Evolutionary conservation across 2,113 vertebrate species (phyloP).

Genomic region (Sorex araneus): DNA sequence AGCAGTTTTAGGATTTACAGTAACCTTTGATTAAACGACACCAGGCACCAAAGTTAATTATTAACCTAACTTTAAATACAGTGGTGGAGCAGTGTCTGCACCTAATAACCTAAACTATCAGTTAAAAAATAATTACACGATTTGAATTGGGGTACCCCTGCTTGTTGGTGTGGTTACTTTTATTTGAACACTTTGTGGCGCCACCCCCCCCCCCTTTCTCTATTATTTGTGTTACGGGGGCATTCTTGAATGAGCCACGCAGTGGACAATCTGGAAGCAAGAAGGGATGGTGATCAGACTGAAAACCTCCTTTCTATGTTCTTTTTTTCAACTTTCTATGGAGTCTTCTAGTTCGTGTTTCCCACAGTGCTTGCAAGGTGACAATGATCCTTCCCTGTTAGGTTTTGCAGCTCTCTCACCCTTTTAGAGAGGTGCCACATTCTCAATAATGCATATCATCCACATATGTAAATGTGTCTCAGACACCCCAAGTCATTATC

Average conservation of each 20-base stretch:
- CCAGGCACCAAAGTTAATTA: conserved; percentile 79
- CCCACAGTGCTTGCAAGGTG: background rate
- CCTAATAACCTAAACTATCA: conserved; percentile 79
- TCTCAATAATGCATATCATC: conserved; percentile 1
- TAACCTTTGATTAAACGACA: conserved; percentile 74
- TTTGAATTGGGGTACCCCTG: conserved; percentile 66
- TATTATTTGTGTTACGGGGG: conserved; percentile 52
- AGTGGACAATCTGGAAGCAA: conserved; percentile 43
- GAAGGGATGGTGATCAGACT: background rate
- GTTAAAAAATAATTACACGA: conserved; percentile 78
- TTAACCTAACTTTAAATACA: conserved; percentile 83
- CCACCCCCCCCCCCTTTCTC: background rate
- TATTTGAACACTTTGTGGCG: conserved; percentile 43
- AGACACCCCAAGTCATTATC: conserved; percentile 6
- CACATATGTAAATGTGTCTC: conserved; percentile 49
- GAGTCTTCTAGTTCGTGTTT: conserved; percentile 7
- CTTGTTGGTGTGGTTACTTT: conserved; percentile 75
- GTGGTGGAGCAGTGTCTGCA: conserved; percentile 78
- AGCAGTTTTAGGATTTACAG: conserved; percentile 70
- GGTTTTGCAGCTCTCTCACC: background rate
- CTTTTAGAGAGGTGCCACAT: background rate
- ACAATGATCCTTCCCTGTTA: background rate
- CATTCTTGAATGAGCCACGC: conserved; percentile 56
- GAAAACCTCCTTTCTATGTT: background rate
- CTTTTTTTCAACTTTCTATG: conserved; percentile 49